phyloP scores from a whole-genome alignment of 2,797 vertebrate genomes.

The Cuculus canorus region DNA sequence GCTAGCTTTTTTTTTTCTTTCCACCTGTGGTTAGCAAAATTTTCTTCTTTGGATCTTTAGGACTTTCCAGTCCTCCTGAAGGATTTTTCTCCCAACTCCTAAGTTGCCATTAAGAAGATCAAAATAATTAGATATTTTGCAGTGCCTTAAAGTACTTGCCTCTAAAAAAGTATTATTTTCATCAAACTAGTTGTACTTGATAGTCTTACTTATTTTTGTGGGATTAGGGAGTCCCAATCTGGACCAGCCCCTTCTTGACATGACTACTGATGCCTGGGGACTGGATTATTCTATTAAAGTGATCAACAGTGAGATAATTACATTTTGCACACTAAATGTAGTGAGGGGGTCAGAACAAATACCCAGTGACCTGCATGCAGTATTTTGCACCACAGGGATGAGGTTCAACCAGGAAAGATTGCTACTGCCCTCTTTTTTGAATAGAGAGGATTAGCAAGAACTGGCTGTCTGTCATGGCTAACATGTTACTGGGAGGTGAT shows the following conservation, averaged over 20 bases:
- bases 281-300: neutral
- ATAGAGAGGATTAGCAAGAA: neutral
- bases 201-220: neutral
- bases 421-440: conserved; percentile 56
- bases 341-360: neutral
- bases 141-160: neutral
- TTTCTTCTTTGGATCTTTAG: neutral
- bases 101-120: neutral
- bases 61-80: neutral
- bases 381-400: neutral
- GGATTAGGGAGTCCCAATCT: neutral
- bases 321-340: neutral
- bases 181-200: neutral
- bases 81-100: neutral
- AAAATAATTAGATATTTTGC: neutral
- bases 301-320: neutral
- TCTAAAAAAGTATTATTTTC: neutral
- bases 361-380: neutral
- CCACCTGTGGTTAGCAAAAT: neutral
- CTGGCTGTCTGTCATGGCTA: neutral
- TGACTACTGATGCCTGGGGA: neutral
- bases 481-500: neutral
- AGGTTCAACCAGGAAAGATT: conserved; percentile 10
- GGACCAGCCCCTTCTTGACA: neutral
- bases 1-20: neutral